Percentiles rank a stretch among this genome's conserved stretches.
phyloP scores from a whole-genome alignment of 2,113 vertebrate genomes.

The Carollia perspicillata region DNA sequence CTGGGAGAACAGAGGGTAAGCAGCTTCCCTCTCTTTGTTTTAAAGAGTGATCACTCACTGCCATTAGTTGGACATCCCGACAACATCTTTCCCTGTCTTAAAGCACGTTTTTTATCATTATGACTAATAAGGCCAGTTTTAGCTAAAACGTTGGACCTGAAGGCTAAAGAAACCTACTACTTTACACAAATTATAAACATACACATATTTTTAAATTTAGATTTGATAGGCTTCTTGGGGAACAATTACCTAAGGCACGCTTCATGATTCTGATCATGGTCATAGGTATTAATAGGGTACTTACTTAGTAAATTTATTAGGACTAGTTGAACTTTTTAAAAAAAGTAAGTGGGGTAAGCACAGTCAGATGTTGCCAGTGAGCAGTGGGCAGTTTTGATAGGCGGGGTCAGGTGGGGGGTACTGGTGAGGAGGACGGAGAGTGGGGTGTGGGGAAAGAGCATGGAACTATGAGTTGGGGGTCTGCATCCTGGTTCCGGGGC shows the following conservation, averaged over 20 bases:
- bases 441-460: neutral
- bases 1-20: neutral
- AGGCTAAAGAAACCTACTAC: neutral
- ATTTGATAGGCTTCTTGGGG: neutral
- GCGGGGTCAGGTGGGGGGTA: rapidly evolving
- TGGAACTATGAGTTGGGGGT: neutral
- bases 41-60: neutral
- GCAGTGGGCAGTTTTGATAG: neutral
- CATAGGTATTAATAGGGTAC: neutral
- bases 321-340: neutral
- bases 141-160: neutral
- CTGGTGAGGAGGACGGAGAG: rapidly evolving
- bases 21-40: neutral
- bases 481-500: neutral
- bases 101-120: neutral
- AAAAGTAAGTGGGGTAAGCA: neutral
- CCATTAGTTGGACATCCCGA: neutral
- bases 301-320: neutral
- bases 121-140: neutral
- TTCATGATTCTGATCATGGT: neutral
- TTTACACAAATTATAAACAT: neutral
- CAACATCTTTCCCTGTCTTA: neutral
- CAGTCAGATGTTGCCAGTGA: neutral
- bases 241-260: neutral
- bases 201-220: neutral